Base-by-base conservation (phyloP, 2,888 invertebrate species). In the Drosophila merina region DNA sequence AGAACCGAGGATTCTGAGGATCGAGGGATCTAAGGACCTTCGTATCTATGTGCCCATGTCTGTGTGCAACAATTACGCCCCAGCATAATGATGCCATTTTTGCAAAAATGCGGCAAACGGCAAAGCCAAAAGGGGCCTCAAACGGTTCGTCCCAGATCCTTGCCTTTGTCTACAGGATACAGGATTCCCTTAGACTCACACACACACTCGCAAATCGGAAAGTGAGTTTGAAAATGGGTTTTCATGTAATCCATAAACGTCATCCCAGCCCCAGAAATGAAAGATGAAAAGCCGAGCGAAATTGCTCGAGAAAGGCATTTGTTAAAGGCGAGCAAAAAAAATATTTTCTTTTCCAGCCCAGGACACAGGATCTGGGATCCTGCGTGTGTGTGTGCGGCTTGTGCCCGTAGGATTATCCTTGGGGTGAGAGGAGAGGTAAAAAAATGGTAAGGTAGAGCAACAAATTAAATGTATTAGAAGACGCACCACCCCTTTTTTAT, bases 201-300 rank as follows among this genome's bases (percentile, higher is more conserved):
- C 57, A 49, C 51, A 47, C 48, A 31, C 50, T 45, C 63, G 44
- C 47, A 40, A 57, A 20, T 14, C 28, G 25, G 49, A 30, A 20
- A 62, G 45, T 9, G 33, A 45, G 45, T 60, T 26, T 9, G 56
- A 38, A 77, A 77, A 77, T 85, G 80, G 80, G 75, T 74, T 77
- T 77, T 75, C 79, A 69, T 81, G 81, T 89, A 89, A 88, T 88
- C 89, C 79, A 88, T 87, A 87, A 90, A 89, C 89, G 87, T 88
- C 89, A 89, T 75, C 79, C 85, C 66, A 51, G 66, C 66, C 74
- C 80, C 70, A 54, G 49, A 48, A 67, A 49, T 59, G 36, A 36
- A 66, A 74, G 72, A 75, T 74, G 57, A 72, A 71, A 77, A 68
- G 54, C 44, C 45, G 48, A 36, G 52, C 44, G 30, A 57, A 72